Base-by-base conservation (phyloP, 2,113 vertebrate species). In the Pteronura brasiliensis region DNA sequence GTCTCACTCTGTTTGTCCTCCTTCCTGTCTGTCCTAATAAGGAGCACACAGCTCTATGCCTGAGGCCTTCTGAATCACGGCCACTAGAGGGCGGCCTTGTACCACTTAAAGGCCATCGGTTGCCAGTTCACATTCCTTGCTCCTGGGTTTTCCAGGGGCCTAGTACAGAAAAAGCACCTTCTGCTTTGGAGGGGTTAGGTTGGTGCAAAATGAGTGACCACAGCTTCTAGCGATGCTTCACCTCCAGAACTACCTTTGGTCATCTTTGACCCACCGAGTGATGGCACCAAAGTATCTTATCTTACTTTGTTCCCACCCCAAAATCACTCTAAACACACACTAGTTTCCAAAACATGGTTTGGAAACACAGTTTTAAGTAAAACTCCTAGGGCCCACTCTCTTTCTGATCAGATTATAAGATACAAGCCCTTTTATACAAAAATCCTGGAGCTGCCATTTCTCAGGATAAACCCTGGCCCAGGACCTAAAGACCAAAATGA, bases 51-150 rank as follows among this genome's bases (percentile, higher is more conserved):
- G 55, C 27, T 74, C 21, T 57, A 1, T 42, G 63, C 25, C 25
- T 13, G 67, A 87, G n/a, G 59, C 15, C 76, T 96, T 81, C 44
- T 81, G 39, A 90, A 55, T 36, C 7, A 1, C 57, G 34, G 59
- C 94, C 98, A 95, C 94, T 90, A 96, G 98, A 90, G 96, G 96
- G 85, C 82, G 34, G 72, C 65, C 47, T 65, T 14, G 36, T 7
- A 59, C 47, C 69, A n/a, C 77, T 63, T 55, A 29, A 44, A 79
- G 34, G 25, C 55, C n/a, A 3, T 7, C 34, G 71, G 2, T 72
- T 93, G 8, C 72, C 31, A 3, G 6, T 61, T 90, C 6, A 12
- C 17, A 1, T 34, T 77, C 27, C 14, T 36, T 44, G 47, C 80
- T 88, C 36, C 81, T 27, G 36, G 36, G 67, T 90, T 92, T 52